These are phyloP conservation scores for Guaruba guarouba DNA, from an alignment of 2,113 vertebrate genomes.

Conservation along the genomic window DNA sequence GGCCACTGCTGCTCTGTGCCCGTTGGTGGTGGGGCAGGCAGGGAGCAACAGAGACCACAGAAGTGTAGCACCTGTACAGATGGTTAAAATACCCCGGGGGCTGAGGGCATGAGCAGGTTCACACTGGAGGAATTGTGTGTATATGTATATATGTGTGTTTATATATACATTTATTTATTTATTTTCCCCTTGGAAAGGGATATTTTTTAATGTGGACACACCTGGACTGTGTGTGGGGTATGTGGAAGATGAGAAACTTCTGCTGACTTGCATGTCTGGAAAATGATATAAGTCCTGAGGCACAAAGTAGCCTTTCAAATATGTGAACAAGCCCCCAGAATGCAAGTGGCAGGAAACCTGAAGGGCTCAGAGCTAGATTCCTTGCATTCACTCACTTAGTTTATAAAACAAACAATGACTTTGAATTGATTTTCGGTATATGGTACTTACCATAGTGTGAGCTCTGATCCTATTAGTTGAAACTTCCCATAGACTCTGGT, in stretches of 20 bases:
- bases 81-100: not conserved
- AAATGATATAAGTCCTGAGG: not conserved
- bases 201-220: not conserved
- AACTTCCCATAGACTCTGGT: not conserved
- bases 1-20: not conserved
- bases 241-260: not conserved
- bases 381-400: not conserved
- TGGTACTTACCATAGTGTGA: not conserved
- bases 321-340: not conserved
- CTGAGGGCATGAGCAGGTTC: not conserved
- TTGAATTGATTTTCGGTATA: not conserved
- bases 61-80: not conserved
- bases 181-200: not conserved
- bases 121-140: not conserved
- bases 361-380: not conserved
- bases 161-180: not conserved
- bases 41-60: not conserved
- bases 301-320: not conserved
- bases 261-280: not conserved
- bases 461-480: not conserved
- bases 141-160: not conserved
- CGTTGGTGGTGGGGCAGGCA: not conserved
- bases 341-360: not conserved
- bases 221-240: not conserved
- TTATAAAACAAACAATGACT: conserved; percentile 8